Conservation (phyloP, 2,888 invertebrate genomes). For the Tinea semifulvella region DNA sequence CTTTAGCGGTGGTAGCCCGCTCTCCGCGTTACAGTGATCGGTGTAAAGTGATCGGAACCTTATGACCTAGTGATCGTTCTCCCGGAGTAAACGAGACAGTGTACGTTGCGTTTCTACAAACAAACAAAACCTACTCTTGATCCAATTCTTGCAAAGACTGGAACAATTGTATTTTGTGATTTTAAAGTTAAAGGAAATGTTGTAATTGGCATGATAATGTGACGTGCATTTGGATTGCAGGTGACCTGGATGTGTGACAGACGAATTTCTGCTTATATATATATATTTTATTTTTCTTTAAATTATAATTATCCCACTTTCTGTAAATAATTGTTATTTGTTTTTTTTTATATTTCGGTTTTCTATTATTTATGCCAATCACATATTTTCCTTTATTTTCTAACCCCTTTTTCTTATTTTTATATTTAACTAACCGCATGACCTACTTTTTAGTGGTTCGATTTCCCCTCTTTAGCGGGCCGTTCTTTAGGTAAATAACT, state of each 20-base stretch:
- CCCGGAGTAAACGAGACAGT: constrained; percentile 27
- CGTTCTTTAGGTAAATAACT: no score
- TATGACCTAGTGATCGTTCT: constrained; percentile 28
- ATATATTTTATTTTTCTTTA: constrained; percentile 27
- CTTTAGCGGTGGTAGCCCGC: constrained; percentile 55
- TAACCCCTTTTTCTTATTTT: constrained; percentile 27
- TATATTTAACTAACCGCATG: constrained; percentile 46
- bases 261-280: background rate
- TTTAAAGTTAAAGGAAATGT: constrained; percentile 31
- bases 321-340: constrained; percentile 21
- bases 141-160: constrained; percentile 26
- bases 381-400: constrained; percentile 46
- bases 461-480: no score
- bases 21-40: constrained; percentile 2
- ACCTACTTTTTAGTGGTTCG: no score
- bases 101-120: constrained; percentile 34
- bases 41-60: background rate
- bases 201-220: constrained; percentile 65
- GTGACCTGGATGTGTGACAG: constrained; percentile 1
- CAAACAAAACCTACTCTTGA: constrained; percentile 29
- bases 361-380: constrained; percentile 55
- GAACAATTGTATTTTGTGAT: constrained; percentile 22
- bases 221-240: constrained; percentile 38
- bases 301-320: constrained; percentile 36
- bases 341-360: background rate